Base-by-base conservation (phyloP, 2,113 vertebrate species). In the Callospermophilus lateralis region DNA sequence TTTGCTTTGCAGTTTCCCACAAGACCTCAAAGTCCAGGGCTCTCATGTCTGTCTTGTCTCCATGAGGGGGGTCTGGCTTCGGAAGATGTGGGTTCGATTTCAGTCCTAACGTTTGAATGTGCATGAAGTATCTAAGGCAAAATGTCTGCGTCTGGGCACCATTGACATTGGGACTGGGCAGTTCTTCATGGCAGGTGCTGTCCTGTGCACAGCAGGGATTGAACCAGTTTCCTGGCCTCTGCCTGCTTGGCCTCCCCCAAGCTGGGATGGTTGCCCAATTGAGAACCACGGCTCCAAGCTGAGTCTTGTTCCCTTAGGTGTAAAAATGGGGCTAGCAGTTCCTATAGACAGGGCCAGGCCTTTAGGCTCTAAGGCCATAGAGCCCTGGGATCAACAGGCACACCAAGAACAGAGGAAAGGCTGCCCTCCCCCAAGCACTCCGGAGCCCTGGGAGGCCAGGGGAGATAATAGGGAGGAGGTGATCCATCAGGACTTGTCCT, bases 401-500 rank as follows among this genome's bases (percentile, higher is more conserved):
- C 32, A 6, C 1, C 16, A 32, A 48, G 30, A 58, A 34, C 10
- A 19, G 79, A 94, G 70, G 76, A 95, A 92, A 89, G 70, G 19
- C 68, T 26, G 1, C 48, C 51, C 76, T n/a, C 90, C 88, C 84
- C 55, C 68, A 30, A 0, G 32, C 87, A 28, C 3, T 4, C 78
- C 22, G 8, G 6, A 12, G 30, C 51, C 51, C 83, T 61, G 55
- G n/a, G 84, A 86, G 81, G 85, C 39, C 45, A 34, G 24, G 20
- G 39, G 39, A 97, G 96, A 95, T 97, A 92, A 93, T 53, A 61
- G 26, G 73, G 72, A 96, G 89, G 94, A 96, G 90, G 96, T 80
- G 80, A 97, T 95, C 97, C 95, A 97, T 98, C 96, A 97, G 96
- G 37, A n/a, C 90, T 86, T 95, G 96, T 97, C 97, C 96, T 95